Conservation (phyloP, 2,797 vertebrate species). For the Phalloptychus januarius region DNA sequence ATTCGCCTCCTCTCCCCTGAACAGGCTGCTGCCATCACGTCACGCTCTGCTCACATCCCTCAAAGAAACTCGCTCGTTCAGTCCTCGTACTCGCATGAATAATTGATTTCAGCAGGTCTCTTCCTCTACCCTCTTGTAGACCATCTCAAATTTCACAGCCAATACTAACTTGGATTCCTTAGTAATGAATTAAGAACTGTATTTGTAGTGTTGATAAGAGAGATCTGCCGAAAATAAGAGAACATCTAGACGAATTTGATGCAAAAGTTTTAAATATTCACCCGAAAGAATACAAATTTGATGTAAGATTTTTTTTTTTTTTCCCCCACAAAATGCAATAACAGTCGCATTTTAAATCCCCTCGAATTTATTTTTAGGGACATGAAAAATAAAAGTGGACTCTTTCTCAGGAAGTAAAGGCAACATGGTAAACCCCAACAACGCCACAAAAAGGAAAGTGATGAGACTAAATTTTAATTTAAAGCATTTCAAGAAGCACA, state of each 20-base stretch:
- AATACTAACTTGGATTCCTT: neutral
- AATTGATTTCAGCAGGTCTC: constrained; percentile 37
- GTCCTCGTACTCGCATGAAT: constrained; percentile 23
- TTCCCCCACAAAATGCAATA: neutral
- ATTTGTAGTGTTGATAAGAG: neutral
- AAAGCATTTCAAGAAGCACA: neutral
- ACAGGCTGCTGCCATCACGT: constrained; percentile 38
- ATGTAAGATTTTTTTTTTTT: neutral
- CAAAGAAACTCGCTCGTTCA: constrained; percentile 26
- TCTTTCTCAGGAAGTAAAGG: neutral
- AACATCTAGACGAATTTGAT: neutral
- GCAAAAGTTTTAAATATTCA: too few species aligned
- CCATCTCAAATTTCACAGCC: constrained; percentile 29
- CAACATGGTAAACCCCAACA: neutral
- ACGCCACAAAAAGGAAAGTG: neutral
- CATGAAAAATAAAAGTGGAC: neutral
- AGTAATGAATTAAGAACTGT: constrained; percentile 2
- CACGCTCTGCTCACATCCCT: constrained; percentile 36
- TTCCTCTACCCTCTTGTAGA: constrained; percentile 31
- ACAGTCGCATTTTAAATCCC: neutral
- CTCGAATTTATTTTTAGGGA: neutral
- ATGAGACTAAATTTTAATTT: neutral
- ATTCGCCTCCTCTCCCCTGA: constrained; percentile 64
- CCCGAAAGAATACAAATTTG: neutral
- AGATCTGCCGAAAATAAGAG: neutral